Conservation (phyloP, 37 sponge, comb jelly and placozoan species). For the Theonella swinhoei region DNA sequence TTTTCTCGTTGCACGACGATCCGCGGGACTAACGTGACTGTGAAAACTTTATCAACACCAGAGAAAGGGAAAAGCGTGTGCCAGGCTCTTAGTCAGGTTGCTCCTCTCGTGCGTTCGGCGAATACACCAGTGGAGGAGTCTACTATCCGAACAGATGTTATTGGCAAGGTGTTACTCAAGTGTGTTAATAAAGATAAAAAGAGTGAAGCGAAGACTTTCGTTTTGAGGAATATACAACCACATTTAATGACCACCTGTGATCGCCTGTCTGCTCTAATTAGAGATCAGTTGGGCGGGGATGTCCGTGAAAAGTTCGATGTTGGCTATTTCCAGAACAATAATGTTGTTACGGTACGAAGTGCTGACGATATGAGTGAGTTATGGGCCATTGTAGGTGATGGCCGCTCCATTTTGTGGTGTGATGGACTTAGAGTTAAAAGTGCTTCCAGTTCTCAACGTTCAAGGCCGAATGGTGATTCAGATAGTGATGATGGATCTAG, state of each 20-base stretch:
- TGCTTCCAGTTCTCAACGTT: too few relatives aligned
- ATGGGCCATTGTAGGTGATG: not conserved
- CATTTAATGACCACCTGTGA: not conserved
- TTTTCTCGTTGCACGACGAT: too few relatives aligned
- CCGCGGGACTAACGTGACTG: too few relatives aligned
- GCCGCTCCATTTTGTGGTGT: conserved; percentile 11
- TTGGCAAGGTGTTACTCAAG: too few relatives aligned
- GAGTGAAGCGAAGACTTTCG: conserved; percentile 5
- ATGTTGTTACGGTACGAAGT: conserved; percentile 13
- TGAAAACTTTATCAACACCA: too few relatives aligned
- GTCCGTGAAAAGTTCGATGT: conserved; percentile 31
- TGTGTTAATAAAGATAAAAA: too few relatives aligned
- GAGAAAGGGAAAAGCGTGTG: too few relatives aligned
- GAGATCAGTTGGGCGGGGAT: conserved; percentile 14
- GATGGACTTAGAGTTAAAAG: too few relatives aligned
- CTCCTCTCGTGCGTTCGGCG: too few relatives aligned
- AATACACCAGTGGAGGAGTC: too few relatives aligned
- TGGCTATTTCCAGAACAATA: conserved; percentile 26
- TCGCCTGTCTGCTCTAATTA: conserved; percentile 14
- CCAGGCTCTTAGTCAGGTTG: too few relatives aligned
- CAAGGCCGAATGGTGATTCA: conserved; percentile 3
- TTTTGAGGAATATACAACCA: conserved; percentile 6
- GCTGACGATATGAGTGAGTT: conserved; percentile 6
- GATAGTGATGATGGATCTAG: not conserved
- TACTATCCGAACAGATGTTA: too few relatives aligned